These are phyloP conservation scores for Punctoribates punctum DNA, from an alignment of 2,888 invertebrate species.

Conservation along the genomic window DNA sequence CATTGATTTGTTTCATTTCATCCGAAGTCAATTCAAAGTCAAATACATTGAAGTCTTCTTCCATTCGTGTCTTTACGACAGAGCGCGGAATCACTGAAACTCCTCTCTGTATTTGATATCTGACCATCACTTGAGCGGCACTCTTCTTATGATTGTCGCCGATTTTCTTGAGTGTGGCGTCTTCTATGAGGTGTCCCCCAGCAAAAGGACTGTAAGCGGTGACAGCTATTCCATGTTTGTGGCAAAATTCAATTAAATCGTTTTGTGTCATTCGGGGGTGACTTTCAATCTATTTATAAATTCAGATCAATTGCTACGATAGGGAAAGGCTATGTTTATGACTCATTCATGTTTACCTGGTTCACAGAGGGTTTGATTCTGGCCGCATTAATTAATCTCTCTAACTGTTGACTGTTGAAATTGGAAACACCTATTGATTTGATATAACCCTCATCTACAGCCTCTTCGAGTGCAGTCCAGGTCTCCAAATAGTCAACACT, in stretches of 20 bases:
- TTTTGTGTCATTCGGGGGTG: constrained; percentile 66
- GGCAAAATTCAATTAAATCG: constrained; percentile 64
- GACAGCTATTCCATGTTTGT: constrained; percentile 62
- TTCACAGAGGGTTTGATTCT: neutral
- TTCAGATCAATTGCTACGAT: constrained; percentile 54
- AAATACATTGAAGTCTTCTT: constrained; percentile 67
- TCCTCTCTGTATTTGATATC: constrained; percentile 65
- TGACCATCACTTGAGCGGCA: constrained; percentile 64
- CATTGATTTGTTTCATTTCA: constrained; percentile 64
- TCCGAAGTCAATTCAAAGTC: constrained; percentile 68
- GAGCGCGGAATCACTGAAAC: constrained; percentile 77
- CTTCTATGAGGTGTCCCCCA: constrained; percentile 63
- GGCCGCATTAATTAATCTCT: constrained; percentile 62
- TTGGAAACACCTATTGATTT: constrained; percentile 76
- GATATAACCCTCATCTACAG: constrained; percentile 65
- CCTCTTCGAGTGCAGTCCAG: constrained; percentile 65
- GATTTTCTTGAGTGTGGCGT: constrained; percentile 62
- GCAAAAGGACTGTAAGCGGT: constrained; percentile 68
- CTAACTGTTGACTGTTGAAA: constrained; percentile 71
- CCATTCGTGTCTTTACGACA: constrained; percentile 67
- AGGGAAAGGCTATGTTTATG: no score
- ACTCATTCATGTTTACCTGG: no score
- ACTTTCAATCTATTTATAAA: constrained; percentile 62
- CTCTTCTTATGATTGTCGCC: constrained; percentile 66
- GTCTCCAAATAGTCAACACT: neutral